phyloP scores from a whole-genome alignment of 2,797 vertebrate genomes.

The Chlorospingus semifuscus region DNA sequence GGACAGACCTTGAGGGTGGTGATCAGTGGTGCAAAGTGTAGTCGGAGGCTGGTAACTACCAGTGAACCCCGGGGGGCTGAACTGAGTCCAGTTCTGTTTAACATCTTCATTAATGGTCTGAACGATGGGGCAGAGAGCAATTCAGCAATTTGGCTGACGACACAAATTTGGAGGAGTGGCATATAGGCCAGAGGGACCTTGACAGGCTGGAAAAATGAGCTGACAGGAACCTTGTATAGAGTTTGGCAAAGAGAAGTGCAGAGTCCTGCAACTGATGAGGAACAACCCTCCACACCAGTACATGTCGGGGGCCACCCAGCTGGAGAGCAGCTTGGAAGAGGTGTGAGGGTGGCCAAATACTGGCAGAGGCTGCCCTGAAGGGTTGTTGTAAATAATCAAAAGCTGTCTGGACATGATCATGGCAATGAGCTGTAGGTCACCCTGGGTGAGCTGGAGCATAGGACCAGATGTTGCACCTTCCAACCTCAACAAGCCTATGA shows the following conservation, averaged over 20 bases:
- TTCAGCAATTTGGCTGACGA: not conserved
- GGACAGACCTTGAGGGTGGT: not conserved
- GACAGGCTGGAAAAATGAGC: not conserved
- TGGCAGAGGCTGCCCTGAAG: not conserved
- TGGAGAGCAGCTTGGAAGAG: not conserved
- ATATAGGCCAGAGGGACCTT: not conserved
- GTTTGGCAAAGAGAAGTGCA: not conserved
- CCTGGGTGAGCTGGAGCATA: not conserved
- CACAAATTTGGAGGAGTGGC: not conserved
- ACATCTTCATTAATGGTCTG: not conserved
- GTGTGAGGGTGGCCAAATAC: not conserved
- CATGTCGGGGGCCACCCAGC: no score
- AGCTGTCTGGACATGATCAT: rapidly evolving
- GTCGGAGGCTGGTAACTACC: not conserved
- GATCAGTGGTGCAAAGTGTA: not conserved
- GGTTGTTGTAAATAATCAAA: not conserved
- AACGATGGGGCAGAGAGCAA: not conserved
- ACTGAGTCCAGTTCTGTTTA: not conserved
- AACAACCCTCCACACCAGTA: not conserved
- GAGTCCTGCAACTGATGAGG: not conserved
- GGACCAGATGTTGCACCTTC: not conserved
- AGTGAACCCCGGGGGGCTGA: not conserved
- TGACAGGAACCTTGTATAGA: not conserved
- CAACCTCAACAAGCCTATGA: not conserved
- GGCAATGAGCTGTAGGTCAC: not conserved